These are phyloP conservation scores for Pelodytes ibericus DNA, from an alignment of 2,797 vertebrate species.

Conservation along the genomic window DNA sequence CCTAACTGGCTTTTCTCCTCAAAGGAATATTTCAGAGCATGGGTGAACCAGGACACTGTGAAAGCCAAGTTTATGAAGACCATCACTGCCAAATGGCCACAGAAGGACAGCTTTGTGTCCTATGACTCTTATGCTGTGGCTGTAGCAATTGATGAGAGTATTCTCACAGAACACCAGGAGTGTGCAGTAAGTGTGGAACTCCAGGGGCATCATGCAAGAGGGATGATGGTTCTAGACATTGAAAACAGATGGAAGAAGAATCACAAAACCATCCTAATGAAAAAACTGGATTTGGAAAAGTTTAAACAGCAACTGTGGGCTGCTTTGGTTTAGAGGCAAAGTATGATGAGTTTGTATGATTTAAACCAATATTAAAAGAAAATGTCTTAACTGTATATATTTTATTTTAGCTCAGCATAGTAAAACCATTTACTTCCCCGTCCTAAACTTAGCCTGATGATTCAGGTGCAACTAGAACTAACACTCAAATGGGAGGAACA, in stretches of 20 bases:
- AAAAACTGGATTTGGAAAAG: constrained; percentile 73
- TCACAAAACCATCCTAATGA: constrained; percentile 71
- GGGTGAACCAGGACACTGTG: constrained; percentile 73
- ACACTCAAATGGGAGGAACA: too few species aligned
- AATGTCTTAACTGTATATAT: too few species aligned
- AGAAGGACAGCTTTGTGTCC: constrained; percentile 70
- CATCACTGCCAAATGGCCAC: constrained; percentile 65
- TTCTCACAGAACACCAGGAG: constrained; percentile 63
- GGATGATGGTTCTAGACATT: constrained; percentile 78
- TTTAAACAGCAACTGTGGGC: constrained; percentile 74
- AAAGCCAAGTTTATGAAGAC: constrained; percentile 79
- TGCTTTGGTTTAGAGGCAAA: constrained; percentile 66
- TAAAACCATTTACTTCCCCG: too few species aligned
- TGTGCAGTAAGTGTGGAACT: constrained; percentile 74
- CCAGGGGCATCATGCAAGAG: constrained; percentile 70
- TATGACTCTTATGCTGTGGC: constrained; percentile 82
- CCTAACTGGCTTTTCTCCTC: neutral
- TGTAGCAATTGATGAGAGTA: constrained; percentile 71
- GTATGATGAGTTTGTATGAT: neutral
- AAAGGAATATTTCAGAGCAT: constrained; percentile 76
- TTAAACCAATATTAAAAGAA: too few species aligned
- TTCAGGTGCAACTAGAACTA: too few species aligned
- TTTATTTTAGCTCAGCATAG: too few species aligned
- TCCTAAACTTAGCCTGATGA: too few species aligned
- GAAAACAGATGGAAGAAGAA: constrained; percentile 66